Evolutionary conservation across 2,797 vertebrate genomes (phyloP).

Genomic region (Poeciliopsis infans): DNA sequence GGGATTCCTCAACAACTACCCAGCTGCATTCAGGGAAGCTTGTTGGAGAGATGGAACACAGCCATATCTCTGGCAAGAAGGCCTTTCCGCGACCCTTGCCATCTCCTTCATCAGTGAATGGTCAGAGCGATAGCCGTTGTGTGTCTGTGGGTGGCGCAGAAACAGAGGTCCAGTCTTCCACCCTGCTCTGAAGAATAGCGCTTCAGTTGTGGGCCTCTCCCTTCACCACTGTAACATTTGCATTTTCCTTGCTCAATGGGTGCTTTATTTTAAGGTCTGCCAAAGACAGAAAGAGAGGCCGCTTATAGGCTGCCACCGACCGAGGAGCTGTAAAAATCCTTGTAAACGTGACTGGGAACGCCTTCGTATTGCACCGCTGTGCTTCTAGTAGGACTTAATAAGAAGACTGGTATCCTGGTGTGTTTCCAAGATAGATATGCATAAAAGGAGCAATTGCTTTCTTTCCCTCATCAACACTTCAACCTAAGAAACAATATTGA

Average conservation of each 20-base stretch:
- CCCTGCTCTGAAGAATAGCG: constrained; percentile 66
- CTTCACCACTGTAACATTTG: constrained; percentile 77
- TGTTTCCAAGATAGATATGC: constrained; percentile 21
- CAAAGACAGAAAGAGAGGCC: constrained; percentile 41
- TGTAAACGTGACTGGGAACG: constrained; percentile 29
- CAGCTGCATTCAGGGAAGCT: background rate
- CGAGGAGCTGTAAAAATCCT: constrained; percentile 48
- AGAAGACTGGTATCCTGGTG: constrained; percentile 5
- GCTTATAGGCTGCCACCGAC: constrained; percentile 49
- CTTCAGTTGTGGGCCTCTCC: constrained; percentile 70
- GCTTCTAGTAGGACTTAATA: constrained; percentile 27
- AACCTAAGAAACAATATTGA: constrained; percentile 24
- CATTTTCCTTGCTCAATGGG: constrained; percentile 72
- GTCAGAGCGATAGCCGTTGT: constrained; percentile 69
- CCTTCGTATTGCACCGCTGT: constrained; percentile 25
- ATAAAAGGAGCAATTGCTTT: constrained; percentile 24
- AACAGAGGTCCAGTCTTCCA: constrained; percentile 76
- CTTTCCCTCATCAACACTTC: constrained; percentile 32
- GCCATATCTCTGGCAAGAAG: constrained; percentile 36
- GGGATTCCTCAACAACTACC: background rate
- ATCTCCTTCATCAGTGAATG: constrained; percentile 67
- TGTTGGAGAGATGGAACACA: background rate
- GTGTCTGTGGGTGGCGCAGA: constrained; percentile 75
- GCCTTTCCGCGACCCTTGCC: constrained; percentile 28
- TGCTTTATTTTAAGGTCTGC: constrained; percentile 66